Conservation (phyloP, 2,113 vertebrate genomes). For the Calyptommatus sinebrachiatus region DNA sequence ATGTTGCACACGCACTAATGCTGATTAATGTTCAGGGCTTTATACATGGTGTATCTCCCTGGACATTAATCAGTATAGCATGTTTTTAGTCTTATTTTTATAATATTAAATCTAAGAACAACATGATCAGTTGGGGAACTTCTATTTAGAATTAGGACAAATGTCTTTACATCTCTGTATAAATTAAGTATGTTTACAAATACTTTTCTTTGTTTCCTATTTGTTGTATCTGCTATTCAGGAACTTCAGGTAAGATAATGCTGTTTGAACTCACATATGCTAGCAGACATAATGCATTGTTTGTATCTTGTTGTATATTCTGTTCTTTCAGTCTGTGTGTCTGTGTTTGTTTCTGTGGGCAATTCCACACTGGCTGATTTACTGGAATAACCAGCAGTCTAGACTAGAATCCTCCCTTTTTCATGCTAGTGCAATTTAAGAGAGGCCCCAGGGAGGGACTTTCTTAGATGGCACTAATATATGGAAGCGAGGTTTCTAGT, state of each 20-base stretch:
- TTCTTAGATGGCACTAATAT: too few relatives aligned
- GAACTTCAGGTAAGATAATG: conserved; percentile 92
- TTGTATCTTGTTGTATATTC: conserved; percentile 57
- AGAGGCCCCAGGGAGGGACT: too few relatives aligned
- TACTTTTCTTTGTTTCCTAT: conserved; percentile 81
- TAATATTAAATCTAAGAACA: conserved; percentile 18
- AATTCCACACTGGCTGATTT: too few relatives aligned
- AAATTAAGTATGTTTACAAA: conserved; percentile 74
- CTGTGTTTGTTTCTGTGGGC: conserved; percentile 38
- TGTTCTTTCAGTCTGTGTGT: conserved; percentile 39
- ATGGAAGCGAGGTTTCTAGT: too few relatives aligned
- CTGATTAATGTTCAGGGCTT: neutral
- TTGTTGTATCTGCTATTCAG: conserved; percentile 85
- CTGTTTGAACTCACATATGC: conserved; percentile 64
- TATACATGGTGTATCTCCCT: neutral
- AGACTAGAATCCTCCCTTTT: too few relatives aligned
- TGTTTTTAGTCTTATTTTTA: conserved; percentile 23
- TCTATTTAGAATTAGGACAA: conserved; percentile 52
- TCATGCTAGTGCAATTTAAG: too few relatives aligned
- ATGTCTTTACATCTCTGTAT: conserved; percentile 46
- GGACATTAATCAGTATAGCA: neutral
- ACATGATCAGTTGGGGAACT: conserved; percentile 36
- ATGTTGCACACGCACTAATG: neutral
- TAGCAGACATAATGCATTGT: conserved; percentile 62
- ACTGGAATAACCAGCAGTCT: too few relatives aligned